Conservation (phyloP, 2,113 vertebrate species). For the Salvelinus namaycush region DNA sequence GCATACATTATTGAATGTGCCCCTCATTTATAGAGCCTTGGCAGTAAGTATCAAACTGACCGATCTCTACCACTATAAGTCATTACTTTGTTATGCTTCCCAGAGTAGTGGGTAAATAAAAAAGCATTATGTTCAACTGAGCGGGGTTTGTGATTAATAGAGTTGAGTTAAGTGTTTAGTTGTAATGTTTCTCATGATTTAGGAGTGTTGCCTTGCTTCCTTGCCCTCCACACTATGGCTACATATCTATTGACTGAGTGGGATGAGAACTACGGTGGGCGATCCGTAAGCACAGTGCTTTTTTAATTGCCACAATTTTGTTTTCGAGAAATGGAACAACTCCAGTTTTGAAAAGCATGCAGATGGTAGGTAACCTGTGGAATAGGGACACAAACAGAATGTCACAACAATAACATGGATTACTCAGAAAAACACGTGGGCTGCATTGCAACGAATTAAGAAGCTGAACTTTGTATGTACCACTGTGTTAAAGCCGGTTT, state of each 20-base stretch:
- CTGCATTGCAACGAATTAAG: no score
- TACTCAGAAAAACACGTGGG: neutral
- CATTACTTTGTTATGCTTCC: neutral
- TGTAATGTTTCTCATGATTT: neutral
- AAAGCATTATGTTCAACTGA: neutral
- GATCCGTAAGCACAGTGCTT: neutral
- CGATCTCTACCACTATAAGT: constrained; percentile 6
- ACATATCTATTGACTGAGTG: neutral
- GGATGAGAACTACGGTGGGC: neutral
- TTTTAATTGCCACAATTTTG: constrained; percentile 10
- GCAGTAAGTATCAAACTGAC: neutral
- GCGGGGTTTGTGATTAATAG: neutral
- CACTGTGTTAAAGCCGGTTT: no score
- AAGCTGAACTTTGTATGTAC: no score
- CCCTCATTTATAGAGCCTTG: constrained; percentile 2
- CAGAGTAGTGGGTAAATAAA: neutral
- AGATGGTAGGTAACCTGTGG: constrained; percentile 1
- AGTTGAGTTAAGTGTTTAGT: neutral
- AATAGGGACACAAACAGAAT: neutral
- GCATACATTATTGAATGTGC: constrained; percentile 3
- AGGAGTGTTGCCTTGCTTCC: neutral
- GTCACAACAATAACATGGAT: constrained; percentile 11
- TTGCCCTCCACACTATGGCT: neutral
- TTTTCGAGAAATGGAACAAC: neutral
- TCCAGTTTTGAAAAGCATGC: neutral